Evolutionary conservation across 2,888 invertebrate species (phyloP), one percentile per base, ranked within the genome.

Genomic region (Zygaena filipendulae): DNA sequence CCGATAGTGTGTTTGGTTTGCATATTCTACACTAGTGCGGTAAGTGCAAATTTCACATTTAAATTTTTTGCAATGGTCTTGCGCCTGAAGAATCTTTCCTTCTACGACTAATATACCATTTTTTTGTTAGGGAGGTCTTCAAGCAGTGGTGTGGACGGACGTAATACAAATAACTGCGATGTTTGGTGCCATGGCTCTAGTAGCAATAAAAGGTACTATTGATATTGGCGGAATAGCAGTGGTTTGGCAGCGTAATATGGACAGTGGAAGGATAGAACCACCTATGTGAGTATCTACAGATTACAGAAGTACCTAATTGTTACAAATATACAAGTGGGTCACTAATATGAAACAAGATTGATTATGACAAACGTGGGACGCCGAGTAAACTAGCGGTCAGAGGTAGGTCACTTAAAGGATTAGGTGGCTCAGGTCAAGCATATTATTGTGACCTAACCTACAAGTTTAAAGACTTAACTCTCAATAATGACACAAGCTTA

Each of bases 11-110:
- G 92, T 57, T 62, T 84, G 43, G 90, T 92, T 42, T 92, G 93
- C 79, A 88, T 91, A 52, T 91, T 94, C 59, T 94, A 94, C 52
- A 94, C 92, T 1, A 88, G 90, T 43, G 83, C 90, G 59, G 91
- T 91, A 74, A 84, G 87, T 82, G 37, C 7, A 6, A 4, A 16
- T 7, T 30, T 14, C 22, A 35, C 4, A 27, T 25, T 8, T 13
- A 13, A 12, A n/a, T n/a, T n/a, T n/a, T n/a, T n/a, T n/a, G n/a
- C n/a, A n/a, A n/a, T n/a, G n/a, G n/a, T n/a, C n/a, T n/a, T n/a
- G n/a, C n/a, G n/a, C n/a, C n/a, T n/a, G n/a, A n/a, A n/a, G n/a
- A n/a, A n/a, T n/a, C n/a, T n/a, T n/a, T n/a, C n/a, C n/a, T n/a
- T n/a, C n/a, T n/a, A n/a, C n/a, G n/a, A n/a, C n/a, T n/a, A n/a